These are phyloP conservation scores for Odontophorus gujanensis DNA, from an alignment of 2,113 vertebrate species.

Conservation along the genomic window DNA sequence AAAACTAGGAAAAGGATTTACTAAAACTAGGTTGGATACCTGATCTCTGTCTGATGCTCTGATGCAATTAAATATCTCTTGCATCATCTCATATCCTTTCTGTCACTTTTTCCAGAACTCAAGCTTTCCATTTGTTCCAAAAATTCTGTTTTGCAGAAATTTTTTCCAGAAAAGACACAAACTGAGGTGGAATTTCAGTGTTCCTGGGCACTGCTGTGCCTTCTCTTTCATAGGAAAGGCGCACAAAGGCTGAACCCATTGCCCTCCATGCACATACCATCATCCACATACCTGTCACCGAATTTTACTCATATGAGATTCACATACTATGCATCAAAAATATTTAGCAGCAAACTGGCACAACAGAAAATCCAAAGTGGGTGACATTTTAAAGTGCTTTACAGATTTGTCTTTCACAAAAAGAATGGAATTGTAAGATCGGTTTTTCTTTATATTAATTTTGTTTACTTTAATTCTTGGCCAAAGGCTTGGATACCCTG, in stretches of 20 bases:
- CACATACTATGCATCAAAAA: background rate
- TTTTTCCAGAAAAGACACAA: background rate
- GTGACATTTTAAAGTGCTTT: background rate
- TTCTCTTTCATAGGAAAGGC: background rate
- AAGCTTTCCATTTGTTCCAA: background rate
- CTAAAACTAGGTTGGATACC: background rate
- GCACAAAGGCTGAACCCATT: background rate
- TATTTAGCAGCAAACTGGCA: background rate
- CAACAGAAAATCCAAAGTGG: background rate
- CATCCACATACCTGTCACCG: background rate
- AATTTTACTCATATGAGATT: background rate
- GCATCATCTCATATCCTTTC: background rate
- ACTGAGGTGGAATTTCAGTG: background rate
- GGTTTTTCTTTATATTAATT: background rate
- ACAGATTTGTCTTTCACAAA: fast-evolving
- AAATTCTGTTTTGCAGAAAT: background rate
- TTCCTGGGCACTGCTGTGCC: background rate
- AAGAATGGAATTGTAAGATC: background rate
- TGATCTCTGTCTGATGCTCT: background rate
- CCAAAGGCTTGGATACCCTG: background rate
- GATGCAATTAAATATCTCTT: background rate
- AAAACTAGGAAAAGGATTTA: background rate
- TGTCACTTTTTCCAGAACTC: fast-evolving
- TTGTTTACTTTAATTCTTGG: background rate
- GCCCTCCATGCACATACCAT: fast-evolving